Percentiles rank a stretch among this genome's conserved stretches.
Evolutionary conservation across 2,113 vertebrate species (phyloP).

Genomic region (Indri indri): DNA sequence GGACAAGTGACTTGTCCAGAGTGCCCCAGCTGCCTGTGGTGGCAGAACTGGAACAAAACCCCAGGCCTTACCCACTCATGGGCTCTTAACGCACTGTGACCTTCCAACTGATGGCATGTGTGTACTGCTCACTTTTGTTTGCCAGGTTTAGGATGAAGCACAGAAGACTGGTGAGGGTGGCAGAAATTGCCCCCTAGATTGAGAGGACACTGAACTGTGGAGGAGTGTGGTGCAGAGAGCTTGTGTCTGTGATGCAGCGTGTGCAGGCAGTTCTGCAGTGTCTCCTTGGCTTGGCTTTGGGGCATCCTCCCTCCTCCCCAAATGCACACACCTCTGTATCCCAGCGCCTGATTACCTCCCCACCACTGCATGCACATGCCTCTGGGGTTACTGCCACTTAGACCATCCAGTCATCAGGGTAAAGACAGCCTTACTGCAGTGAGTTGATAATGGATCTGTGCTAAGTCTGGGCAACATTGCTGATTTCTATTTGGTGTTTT

Average conservation of each 20-base stretch:
- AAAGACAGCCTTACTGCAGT: not conserved
- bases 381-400: not conserved
- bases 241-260: not conserved
- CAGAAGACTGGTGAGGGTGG: not conserved
- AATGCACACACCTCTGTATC: not conserved
- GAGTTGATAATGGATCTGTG: not conserved
- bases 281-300: not conserved
- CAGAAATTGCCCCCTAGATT: not conserved
- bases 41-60: not conserved
- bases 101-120: not conserved
- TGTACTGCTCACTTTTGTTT: not conserved
- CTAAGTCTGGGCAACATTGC: not conserved
- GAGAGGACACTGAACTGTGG: not conserved
- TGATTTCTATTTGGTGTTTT: not conserved
- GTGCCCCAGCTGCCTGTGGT: not conserved
- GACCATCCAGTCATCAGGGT: not conserved
- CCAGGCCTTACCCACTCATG: not conserved
- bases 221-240: not conserved
- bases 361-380: not conserved
- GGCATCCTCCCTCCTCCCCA: not conserved
- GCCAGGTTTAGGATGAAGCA: not conserved
- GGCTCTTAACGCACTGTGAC: not conserved
- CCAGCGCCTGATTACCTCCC: not conserved
- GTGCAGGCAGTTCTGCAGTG: not conserved
- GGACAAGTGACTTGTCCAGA: not conserved